Conservation (phyloP, 2,797 vertebrate species). For the Poecile montanus region DNA sequence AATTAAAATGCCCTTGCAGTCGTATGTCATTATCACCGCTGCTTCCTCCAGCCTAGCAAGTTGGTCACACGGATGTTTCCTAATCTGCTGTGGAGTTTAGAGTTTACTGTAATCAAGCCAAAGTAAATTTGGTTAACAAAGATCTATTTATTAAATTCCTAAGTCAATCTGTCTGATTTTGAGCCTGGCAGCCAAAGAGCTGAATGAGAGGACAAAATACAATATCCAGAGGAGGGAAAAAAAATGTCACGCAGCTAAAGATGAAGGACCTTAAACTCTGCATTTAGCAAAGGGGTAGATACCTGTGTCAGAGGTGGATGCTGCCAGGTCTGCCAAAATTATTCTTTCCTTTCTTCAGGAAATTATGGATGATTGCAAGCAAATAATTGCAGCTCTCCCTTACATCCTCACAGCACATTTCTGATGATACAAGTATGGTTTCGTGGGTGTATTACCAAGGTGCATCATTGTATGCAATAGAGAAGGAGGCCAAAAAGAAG, state of each 20-base stretch:
- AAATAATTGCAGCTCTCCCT: neutral
- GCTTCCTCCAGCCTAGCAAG: neutral
- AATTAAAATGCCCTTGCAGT: neutral
- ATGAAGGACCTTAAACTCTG: neutral
- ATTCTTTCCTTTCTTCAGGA: neutral
- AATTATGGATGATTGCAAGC: neutral
- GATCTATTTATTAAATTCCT: constrained; percentile 9
- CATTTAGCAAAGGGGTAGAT: neutral
- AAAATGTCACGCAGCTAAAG: neutral
- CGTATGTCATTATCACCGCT: neutral
- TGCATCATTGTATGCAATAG: neutral
- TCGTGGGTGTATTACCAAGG: fast-evolving
- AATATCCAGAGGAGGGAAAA: neutral
- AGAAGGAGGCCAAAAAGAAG: neutral
- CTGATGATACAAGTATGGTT: neutral
- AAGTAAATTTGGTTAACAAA: neutral
- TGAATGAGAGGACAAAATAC: neutral
- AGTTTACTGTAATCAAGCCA: neutral
- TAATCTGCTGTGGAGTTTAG: neutral
- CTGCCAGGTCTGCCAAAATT: neutral
- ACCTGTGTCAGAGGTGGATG: neutral
- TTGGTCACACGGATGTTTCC: neutral
- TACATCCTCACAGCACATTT: neutral
- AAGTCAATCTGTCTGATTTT: neutral
- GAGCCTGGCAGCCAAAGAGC: neutral